phyloP scores from a whole-genome alignment of 1,140 invertebrate genomes.

The Polyergus mexicanus region DNA sequence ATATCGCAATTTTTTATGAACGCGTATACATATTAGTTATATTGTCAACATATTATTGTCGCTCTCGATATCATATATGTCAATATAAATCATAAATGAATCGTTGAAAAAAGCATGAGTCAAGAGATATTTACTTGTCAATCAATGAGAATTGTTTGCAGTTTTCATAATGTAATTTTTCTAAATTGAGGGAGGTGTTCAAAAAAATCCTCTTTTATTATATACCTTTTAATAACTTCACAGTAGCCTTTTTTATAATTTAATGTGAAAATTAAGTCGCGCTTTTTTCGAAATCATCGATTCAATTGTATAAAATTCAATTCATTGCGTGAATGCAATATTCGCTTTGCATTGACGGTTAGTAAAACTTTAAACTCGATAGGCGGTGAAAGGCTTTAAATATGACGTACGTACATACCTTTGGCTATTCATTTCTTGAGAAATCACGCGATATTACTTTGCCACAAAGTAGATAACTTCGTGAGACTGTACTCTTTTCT shows the following conservation, averaged over 20 bases:
- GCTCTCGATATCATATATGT: background rate
- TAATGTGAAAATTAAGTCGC: background rate
- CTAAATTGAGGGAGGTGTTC: background rate
- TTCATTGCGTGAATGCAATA: background rate
- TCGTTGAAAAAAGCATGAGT: background rate
- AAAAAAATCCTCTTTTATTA: background rate
- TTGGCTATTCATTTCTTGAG: background rate
- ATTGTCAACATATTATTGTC: background rate
- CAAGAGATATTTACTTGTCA: background rate
- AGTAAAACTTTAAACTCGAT: conserved; percentile 3
- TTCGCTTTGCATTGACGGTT: conserved; percentile 1
- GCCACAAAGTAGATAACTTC: conserved; percentile 7
- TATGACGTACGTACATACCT: background rate
- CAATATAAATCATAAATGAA: conserved; percentile 16
- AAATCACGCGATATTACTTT: background rate
- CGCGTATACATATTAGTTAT: background rate
- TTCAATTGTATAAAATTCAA: background rate
- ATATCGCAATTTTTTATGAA: background rate
- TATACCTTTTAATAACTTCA: background rate
- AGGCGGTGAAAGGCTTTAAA: background rate
- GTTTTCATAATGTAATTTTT: background rate
- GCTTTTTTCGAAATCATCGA: background rate
- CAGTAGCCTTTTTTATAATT: background rate
- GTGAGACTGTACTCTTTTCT: conserved; percentile 18
- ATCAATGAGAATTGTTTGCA: background rate